These are phyloP conservation scores for Platysteira castanea DNA, from an alignment of 2,113 vertebrate genomes.

Conservation along the genomic window DNA sequence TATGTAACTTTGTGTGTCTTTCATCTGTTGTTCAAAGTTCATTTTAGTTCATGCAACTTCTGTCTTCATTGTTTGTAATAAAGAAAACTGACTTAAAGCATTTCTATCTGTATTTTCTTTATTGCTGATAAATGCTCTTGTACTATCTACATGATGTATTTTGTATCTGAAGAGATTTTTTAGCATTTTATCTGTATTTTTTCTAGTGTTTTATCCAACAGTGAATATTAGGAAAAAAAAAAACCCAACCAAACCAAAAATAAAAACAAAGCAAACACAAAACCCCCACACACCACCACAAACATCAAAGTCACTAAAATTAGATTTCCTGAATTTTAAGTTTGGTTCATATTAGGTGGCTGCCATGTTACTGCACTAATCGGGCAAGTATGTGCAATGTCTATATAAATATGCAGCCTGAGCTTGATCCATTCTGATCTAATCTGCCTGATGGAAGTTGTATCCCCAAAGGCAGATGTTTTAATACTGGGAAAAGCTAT, in stretches of 20 bases:
- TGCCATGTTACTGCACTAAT: neutral
- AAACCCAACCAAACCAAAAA: too few relatives aligned
- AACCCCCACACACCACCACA: neutral
- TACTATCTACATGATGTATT: neutral
- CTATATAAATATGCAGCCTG: neutral
- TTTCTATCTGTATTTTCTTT: conserved; percentile 70
- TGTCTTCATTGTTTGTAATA: conserved; percentile 74
- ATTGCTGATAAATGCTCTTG: conserved; percentile 32
- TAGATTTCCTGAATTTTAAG: neutral
- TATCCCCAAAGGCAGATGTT: neutral
- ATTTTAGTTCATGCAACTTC: conserved; percentile 41
- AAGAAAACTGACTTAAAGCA: conserved; percentile 71
- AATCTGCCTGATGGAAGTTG: neutral
- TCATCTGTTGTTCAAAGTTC: conserved; percentile 62
- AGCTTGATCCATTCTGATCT: neutral
- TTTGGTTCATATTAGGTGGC: neutral
- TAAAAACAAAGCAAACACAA: neutral
- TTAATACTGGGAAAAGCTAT: neutral
- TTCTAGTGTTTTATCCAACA: neutral
- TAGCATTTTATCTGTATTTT: neutral
- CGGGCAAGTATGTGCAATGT: neutral
- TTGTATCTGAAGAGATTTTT: neutral
- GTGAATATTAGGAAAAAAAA: neutral
- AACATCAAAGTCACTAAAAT: neutral
- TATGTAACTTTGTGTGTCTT: conserved; percentile 56